Conservation (phyloP, 2,888 invertebrate genomes). For the Chymomyza fuscimana region DNA sequence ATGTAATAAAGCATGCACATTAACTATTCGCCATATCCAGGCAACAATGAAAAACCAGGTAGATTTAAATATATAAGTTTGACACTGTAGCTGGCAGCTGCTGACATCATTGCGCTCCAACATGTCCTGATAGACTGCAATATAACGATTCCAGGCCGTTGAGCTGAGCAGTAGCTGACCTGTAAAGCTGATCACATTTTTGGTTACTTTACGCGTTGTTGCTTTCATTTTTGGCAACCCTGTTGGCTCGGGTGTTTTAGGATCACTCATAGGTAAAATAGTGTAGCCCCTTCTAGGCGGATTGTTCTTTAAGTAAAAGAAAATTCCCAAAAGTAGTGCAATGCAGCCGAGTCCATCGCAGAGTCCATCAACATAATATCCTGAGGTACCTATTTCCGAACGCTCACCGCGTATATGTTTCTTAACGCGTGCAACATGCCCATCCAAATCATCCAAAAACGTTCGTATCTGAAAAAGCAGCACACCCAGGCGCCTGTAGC, state of each 20-base stretch:
- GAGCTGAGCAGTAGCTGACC: constrained; percentile 88
- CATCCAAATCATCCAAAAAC: constrained; percentile 92
- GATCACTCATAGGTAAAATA: constrained; percentile 81
- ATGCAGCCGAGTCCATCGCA: constrained; percentile 89
- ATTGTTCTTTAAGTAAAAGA: constrained; percentile 86
- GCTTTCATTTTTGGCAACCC: constrained; percentile 85
- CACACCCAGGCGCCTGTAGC: constrained; percentile 86
- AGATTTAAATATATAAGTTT: constrained; percentile 85
- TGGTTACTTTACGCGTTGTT: constrained; percentile 84
- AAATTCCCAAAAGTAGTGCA: constrained; percentile 86
- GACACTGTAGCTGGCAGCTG: constrained; percentile 81
- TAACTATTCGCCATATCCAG: constrained; percentile 88
- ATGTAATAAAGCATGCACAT: constrained; percentile 89
- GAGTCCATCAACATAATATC: constrained; percentile 90
- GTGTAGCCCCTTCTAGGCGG: constrained; percentile 88
- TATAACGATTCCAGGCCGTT: constrained; percentile 91
- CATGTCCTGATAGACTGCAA: constrained; percentile 88
- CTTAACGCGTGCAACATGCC: constrained; percentile 89
- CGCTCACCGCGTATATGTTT: constrained; percentile 88
- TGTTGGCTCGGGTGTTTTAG: constrained; percentile 79
- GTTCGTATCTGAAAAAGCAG: constrained; percentile 89
- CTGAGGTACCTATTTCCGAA: constrained; percentile 89
- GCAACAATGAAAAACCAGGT: constrained; percentile 87
- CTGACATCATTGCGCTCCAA: constrained; percentile 84
- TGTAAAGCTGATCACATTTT: constrained; percentile 84